These are phyloP conservation scores for Cinclus mexicanus DNA, from an alignment of 2,113 vertebrate genomes.

Conservation along the genomic window DNA sequence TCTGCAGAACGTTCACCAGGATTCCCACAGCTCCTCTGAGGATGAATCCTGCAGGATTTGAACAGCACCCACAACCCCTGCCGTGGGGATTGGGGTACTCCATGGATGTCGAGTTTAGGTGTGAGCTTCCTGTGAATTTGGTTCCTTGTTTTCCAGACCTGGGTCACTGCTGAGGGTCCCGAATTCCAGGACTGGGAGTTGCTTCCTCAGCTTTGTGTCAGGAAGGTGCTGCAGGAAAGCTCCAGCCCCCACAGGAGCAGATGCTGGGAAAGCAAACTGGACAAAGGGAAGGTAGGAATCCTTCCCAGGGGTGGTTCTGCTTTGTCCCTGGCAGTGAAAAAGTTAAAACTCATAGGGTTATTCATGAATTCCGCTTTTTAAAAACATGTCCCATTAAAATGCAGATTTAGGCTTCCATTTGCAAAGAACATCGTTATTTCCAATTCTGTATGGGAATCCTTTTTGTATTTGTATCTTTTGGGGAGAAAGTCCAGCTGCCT, in stretches of 20 bases:
- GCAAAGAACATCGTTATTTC: conserved; percentile 78
- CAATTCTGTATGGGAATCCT: conserved; percentile 79
- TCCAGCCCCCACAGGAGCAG: not conserved
- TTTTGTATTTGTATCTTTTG: conserved; percentile 75
- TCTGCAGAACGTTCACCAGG: not conserved
- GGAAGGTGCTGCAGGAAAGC: not conserved
- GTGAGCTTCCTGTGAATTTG: not conserved
- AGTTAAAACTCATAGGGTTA: conserved; percentile 67
- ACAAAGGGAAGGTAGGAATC: conserved; percentile 42
- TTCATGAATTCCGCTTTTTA: conserved; percentile 61
- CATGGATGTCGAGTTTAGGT: accelerated
- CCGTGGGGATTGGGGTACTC: accelerated
- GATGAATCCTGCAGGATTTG: not conserved
- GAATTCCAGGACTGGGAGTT: accelerated
- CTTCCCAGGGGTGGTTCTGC: not conserved
- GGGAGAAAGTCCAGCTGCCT: conserved; percentile 78
- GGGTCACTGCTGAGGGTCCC: not conserved
- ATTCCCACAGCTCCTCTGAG: accelerated
- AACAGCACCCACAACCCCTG: accelerated
- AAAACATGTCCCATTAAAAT: conserved; percentile 75
- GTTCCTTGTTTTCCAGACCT: not conserved
- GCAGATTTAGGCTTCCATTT: conserved; percentile 74
- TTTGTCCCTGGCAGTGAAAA: conserved; percentile 51
- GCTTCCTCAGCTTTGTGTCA: not conserved
- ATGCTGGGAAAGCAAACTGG: not conserved